Evolutionary conservation across 2,888 invertebrate species (phyloP).

Genomic region (Capitulum mitella): DNA sequence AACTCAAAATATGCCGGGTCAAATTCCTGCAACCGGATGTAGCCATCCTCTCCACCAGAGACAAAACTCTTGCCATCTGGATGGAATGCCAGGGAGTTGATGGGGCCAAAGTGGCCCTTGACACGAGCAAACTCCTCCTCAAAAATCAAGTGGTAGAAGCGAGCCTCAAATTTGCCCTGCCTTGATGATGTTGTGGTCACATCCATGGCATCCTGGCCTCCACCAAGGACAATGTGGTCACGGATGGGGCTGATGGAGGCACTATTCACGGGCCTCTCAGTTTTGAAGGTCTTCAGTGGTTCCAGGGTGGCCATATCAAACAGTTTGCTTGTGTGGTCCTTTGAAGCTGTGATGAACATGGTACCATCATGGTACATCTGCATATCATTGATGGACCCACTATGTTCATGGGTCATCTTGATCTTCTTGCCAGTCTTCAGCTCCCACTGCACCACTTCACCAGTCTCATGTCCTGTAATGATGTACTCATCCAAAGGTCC

Average conservation of each 20-base stretch:
- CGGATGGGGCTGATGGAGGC: constrained; percentile 91
- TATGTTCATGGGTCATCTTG: constrained; percentile 71
- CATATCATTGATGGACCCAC: constrained; percentile 86
- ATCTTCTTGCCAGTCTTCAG: constrained; percentile 58
- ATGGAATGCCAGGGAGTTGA: constrained; percentile 96
- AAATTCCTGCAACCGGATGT: constrained; percentile 89
- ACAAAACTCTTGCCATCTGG: constrained; percentile 95
- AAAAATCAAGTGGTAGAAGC: constrained; percentile 88
- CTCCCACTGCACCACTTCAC: constrained; percentile 89
- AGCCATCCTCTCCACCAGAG: constrained; percentile 98
- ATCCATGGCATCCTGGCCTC: constrained; percentile 99
- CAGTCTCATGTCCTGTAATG: constrained; percentile 90
- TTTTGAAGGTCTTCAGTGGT: constrained; percentile 89
- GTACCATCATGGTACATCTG: constrained; percentile 86
- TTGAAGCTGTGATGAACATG: constrained; percentile 95
- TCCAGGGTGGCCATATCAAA: constrained; percentile 83
- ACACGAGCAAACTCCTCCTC: constrained; percentile 95
- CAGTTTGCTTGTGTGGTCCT: constrained; percentile 90
- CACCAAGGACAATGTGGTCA: constrained; percentile 95
- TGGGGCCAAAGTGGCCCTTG: constrained; percentile 99
- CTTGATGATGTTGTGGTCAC: constrained; percentile 91
- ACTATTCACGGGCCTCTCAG: constrained; percentile 95
- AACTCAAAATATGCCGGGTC: constrained; percentile 95
- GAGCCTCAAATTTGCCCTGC: constrained; percentile 93
- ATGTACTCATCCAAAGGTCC: constrained; percentile 85